phyloP scores from a whole-genome alignment of 2,888 invertebrate genomes.

The Drosophila atripex region DNA sequence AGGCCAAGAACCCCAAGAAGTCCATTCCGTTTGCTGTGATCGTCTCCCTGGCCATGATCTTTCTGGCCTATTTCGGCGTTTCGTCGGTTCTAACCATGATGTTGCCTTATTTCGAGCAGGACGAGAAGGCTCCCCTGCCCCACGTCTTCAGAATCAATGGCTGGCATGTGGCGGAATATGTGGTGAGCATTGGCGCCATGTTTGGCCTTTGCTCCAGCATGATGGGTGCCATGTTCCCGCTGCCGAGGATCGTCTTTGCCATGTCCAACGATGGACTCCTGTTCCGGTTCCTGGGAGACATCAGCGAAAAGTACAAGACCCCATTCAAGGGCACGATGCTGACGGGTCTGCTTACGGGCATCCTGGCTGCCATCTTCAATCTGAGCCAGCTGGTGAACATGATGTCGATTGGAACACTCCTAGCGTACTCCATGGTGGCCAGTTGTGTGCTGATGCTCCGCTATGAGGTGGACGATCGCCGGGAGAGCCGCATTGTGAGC shows the following conservation, averaged over 20 bases:
- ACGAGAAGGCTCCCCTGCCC: slow-evolving; percentile 91
- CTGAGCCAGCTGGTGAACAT: slow-evolving; percentile 89
- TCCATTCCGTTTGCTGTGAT: slow-evolving; percentile 95
- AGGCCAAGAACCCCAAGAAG: slow-evolving; percentile 94
- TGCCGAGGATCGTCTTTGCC: slow-evolving; percentile 94
- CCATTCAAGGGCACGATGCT: slow-evolving; percentile 91
- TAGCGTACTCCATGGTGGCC: slow-evolving; percentile 91
- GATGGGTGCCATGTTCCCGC: slow-evolving; percentile 93
- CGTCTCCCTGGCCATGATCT: slow-evolving; percentile 91
- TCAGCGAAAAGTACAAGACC: slow-evolving; percentile 90
- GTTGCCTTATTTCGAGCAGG: slow-evolving; percentile 85
- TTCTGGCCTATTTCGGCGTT: slow-evolving; percentile 95
- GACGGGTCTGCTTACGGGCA: slow-evolving; percentile 90
- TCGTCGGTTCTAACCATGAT: slow-evolving; percentile 93
- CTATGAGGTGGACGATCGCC: slow-evolving; percentile 84
- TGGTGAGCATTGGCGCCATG: slow-evolving; percentile 93
- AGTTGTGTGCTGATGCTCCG: slow-evolving; percentile 89
- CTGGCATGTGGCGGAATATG: slow-evolving; percentile 91
- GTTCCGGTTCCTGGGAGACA: slow-evolving; percentile 89
- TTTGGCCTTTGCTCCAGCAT: slow-evolving; percentile 93
- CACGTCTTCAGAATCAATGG: slow-evolving; percentile 90
- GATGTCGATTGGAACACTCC: slow-evolving; percentile 91
- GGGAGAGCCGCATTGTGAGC: slow-evolving; percentile 57
- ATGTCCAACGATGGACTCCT: slow-evolving; percentile 94
- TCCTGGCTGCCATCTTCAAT: slow-evolving; percentile 89